Evolutionary conservation across 2,113 vertebrate genomes (phyloP), one percentile per base, ranked within the genome.

Genomic region (Scopus umbretta): DNA sequence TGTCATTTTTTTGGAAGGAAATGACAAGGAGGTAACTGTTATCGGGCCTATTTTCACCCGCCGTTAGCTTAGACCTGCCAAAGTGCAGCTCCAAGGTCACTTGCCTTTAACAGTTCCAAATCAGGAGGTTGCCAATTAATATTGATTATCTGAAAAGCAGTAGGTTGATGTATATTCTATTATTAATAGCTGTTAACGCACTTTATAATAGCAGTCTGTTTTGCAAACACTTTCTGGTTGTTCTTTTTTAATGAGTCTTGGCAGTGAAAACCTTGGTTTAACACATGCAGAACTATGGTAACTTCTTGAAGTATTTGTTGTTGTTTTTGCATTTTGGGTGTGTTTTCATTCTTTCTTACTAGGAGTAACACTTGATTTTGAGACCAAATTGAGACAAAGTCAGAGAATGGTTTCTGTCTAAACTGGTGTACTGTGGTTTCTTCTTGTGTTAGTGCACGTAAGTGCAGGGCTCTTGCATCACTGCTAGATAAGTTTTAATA

Each of bases 1-100:
- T 95, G 89, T 94, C 78, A 58, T 66, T 92, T 95, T 92, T 95
- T 92, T 94, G 73, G 74, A 90, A 97, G 94, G 94, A 95, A 97
- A 76, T 76, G 58, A 73, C 71, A 90, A 74, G 94, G 67, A 95
- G 90, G 93, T 91, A 83, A 90, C 89, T 70, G 73, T 94, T 90
- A 87, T 15, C 78, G 62, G 78, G 42, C 45, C 79, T 96, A 1
- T 93, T 94, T 94, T 88, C 67, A 93, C 85, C 58, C 15, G 1
- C 76, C 0, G 7, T 61, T 94, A 94, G 34, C 62, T 81, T 82
- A 81, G 78, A 82, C 67, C 81, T 92, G 53, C 76, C 0, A 8
- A 81, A 91, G 87, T 93, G 61, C 45, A 42, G 30, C 68, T 78
- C 43, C 70, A 65, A 72, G 65, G 83, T 80, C 12, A 5, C 73